A percentile compares a stretch with the other conserved stretches of the same genome.
phyloP scores from a whole-genome alignment of 2,888 invertebrate species.

The Polydesmus complanatus region DNA sequence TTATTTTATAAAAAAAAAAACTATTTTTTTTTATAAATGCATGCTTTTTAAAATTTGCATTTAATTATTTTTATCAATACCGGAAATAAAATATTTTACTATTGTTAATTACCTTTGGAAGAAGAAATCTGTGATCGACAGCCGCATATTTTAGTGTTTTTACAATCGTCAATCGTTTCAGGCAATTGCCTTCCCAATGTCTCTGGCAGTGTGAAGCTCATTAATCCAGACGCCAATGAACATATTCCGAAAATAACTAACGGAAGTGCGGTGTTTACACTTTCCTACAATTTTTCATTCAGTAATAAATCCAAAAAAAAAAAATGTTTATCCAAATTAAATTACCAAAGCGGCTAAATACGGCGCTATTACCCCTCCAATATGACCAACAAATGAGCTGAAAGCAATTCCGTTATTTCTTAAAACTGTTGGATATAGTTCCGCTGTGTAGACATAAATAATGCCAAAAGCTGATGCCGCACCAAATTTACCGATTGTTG shows the following conservation, averaged over 20 bases:
- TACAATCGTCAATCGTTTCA: conserved; percentile 37
- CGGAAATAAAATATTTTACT: too few species aligned
- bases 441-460: not conserved
- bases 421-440: not conserved
- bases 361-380: not conserved
- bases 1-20: too few species aligned
- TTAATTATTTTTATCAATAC: not conserved
- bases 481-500: not conserved
- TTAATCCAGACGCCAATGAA: conserved; percentile 50
- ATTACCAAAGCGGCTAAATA: not conserved
- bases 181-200: conserved; percentile 60
- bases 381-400: not conserved
- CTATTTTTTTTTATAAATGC: too few species aligned
- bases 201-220: conserved; percentile 58
- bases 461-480: not conserved
- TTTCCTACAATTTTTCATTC: conserved; percentile 18
- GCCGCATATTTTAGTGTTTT: not conserved
- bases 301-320: conserved; percentile 16
- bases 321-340: not conserved
- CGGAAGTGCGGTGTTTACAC: conserved; percentile 34
- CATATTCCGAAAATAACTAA: conserved; percentile 61
- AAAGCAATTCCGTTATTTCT: not conserved
- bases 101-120: not conserved
- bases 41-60: not conserved
- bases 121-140: not conserved